Percentiles rank a stretch among this genome's conserved stretches.
phyloP scores from a whole-genome alignment of 2,797 vertebrate genomes.

The Labroides dimidiatus region DNA sequence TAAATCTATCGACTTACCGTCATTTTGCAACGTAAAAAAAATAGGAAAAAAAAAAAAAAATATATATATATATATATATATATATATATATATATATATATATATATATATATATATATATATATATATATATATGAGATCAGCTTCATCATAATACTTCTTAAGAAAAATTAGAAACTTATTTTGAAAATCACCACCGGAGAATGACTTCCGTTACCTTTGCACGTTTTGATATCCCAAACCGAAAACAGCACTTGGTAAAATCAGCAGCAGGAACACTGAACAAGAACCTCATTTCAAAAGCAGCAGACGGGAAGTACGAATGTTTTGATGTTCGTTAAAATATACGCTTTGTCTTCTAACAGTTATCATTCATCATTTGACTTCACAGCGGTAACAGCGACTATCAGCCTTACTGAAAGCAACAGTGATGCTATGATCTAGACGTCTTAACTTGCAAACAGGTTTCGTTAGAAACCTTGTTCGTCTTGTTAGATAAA shows the following conservation, averaged over 20 bases:
- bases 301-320: not conserved
- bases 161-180: constrained; percentile 1
- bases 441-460: no score
- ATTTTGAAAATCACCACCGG: constrained; percentile 42
- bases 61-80: no score
- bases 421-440: not conserved
- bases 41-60: no score
- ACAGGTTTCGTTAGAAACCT: no score
- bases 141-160: no score
- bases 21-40: no score
- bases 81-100: no score
- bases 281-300: not conserved
- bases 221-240: not conserved
- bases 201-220: not conserved
- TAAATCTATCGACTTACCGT: no score
- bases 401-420: not conserved
- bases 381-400: no score
- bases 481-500: no score
- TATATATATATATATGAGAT: no score
- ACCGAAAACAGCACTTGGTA: not conserved
- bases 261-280: not conserved
- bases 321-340: not conserved
- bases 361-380: not conserved
- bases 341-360: not conserved
- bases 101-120: no score